Base-by-base conservation (phyloP, 2,113 vertebrate species). In the Rhodinocichla rosea region DNA sequence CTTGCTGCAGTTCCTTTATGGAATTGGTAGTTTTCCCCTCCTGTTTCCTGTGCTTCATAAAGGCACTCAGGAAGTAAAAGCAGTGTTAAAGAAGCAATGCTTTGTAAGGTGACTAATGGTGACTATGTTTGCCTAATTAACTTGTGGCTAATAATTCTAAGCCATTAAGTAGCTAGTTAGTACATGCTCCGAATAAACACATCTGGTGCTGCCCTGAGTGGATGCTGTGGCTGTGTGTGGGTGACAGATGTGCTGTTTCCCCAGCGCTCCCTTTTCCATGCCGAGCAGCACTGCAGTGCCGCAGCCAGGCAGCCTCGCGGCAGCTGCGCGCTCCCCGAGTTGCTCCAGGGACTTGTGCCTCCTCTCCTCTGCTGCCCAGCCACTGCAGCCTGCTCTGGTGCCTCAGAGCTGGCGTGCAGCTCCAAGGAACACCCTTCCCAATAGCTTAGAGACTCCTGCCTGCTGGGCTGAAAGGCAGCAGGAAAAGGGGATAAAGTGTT, bases 131-230 rank as follows among this genome's bases (percentile, higher is more conserved):
- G 98, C 98, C 97, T 98, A 99, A 99, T 99, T 99, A 99, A 98
- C 98, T 98, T 97, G 97, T 98, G 98, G 98, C 98, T 98, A 98
- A 98, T 93, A 93, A 98, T 92, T 97, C 95, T 97, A 98, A 98
- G 97, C 98, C 98, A 98, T 99, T 99, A 99, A 99, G 98, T 97
- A 98, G 98, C 98, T 99, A 98, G 98, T 98, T 98, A 98, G 98
- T 98, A 90, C 96, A 96, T 96, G 96, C 95, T 97, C 97, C 85
- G 45, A 98, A 98, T 98, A 98, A 99, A 99, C 98, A 99, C 99
- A 99, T 99, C 98, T 99, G 99, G 98, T 98, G 96, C 88, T 90
- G 90, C 92, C 84, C 77, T 44, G 96, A 97, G 77, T 37, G 86
- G 89, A 92, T 90, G 90, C 52, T 98, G 96, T 97, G 94, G 87